Base-by-base conservation (phyloP, 2,888 invertebrate genomes). In the Mythimna loreyi region DNA sequence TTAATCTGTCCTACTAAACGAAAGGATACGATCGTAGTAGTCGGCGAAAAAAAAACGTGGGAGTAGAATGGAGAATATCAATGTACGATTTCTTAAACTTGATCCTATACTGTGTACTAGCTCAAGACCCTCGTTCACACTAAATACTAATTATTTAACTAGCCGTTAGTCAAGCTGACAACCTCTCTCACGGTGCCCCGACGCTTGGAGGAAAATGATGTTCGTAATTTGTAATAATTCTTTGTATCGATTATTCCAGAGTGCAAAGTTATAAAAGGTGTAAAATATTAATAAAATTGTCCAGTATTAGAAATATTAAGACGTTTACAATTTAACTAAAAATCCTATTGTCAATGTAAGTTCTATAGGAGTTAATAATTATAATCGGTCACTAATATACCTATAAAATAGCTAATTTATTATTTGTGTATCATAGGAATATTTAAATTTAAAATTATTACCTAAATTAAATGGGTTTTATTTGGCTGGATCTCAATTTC, bases 261-360 rank as follows among this genome's bases (percentile, higher is more conserved):
- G 53, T 76, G 65, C 56, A 21, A 53, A 57, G 47, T n/a, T 58
- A 19, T 43, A 64, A 52, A 3, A 72, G 50, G 11, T 70, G 64
- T 71, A 71, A 67, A 67, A 68, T 78, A 66, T 63, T 57, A 36
- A 66, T 63, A 3, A 63, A 72, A 50, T 50, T 78, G 78, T 68
- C 73, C 78, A 76, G 78, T 76, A 76, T 76, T 78, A 76, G 60
- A 68, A 45, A 63, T 61, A 57, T 25, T 63, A 76, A 73, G 67
- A 60, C 59, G 21, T 75, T 49, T 70, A 64, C 25, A 52, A 25
- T 67, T 67, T 62, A 43, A 62, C 30, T 72, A 59, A 62, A 62
- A 60, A 53, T 61, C 57, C 62, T 72, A 78, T 63, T 60, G 73
- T 76, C 67, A 72, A 67, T 76, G 63, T 76, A 68, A 64, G 68